Evolutionary conservation across 2,113 vertebrate species (phyloP), one percentile per base, ranked within the genome.

Genomic region (Fregetta grallaria): DNA sequence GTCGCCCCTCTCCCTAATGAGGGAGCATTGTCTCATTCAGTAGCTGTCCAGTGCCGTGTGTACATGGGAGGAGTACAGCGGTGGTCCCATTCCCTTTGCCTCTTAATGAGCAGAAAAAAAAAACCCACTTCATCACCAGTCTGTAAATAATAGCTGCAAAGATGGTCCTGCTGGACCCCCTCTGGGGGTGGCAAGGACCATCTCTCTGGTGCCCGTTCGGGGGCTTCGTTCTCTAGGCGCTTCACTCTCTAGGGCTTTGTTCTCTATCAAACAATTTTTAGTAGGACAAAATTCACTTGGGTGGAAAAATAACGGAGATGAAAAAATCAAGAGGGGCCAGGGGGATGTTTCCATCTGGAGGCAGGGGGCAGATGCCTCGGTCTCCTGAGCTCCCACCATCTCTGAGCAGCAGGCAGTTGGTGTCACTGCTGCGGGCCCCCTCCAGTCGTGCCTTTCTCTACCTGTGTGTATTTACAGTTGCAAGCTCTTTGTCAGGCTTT

Each of bases 1-100:
- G 83, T 82, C 3, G n/a, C 83, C 47, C 74, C 30, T 56, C 49
- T 95, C 53, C 77, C 76, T 94, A 95, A 96, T 92, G 94, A 96
- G 79, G 62, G 59, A 88, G 55, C 42, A n/a, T 62, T 88, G 90
- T 92, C 81, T 90, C 74, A 17, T 91, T 89, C 88, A 84, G 49
- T 56, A 62, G 72, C 91, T 85, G 91, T 77, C 94, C 96, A 79
- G 45, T 73, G 74, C 80, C 0, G 0, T 56, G 73, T 0, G 0
- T 49, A 32, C 15, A 7, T 74, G 76, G 72, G 82, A 53, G 36
- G 50, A 84, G 47, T 70, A 23, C 40, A 59, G 79, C 4, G 7
- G 66, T 75, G 65, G 36, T 85, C 66, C 73, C 42, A 32, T n/a
- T 90, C 61, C 30, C n/a, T 72, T 78, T 80, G 42, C 45, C 42